Evolutionary conservation across 2,888 invertebrate species (phyloP).

Genomic region (Apamea epomidion): DNA sequence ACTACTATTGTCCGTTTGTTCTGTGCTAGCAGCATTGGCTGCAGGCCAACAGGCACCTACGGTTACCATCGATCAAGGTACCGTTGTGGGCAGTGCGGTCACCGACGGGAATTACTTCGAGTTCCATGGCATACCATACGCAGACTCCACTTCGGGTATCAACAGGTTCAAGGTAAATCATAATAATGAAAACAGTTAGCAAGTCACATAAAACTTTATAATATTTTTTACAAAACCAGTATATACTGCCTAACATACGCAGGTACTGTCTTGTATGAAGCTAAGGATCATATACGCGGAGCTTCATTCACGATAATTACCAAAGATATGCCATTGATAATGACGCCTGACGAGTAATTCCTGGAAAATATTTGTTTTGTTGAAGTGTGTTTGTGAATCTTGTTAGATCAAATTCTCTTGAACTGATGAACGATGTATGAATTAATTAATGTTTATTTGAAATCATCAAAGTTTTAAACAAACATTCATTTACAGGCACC

Average conservation of each 20-base stretch:
- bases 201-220: no score
- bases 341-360: not conserved
- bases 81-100: constrained; percentile 75
- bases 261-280: not conserved
- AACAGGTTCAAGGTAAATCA: constrained; percentile 82
- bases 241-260: not conserved
- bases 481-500: constrained; percentile 79
- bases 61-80: constrained; percentile 79
- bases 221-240: not conserved
- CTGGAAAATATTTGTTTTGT: not conserved
- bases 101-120: constrained; percentile 74
- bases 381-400: not conserved
- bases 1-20: constrained; percentile 63
- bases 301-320: not conserved
- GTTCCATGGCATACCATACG: constrained; percentile 86
- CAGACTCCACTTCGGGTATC: constrained; percentile 83
- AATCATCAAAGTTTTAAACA: not conserved
- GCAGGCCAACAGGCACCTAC: constrained; percentile 66
- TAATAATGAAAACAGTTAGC: not conserved
- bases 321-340: not conserved
- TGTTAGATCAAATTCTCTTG: not conserved
- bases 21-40: constrained; percentile 60
- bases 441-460: not conserved
- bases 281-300: no score
- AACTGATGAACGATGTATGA: not conserved